Conservation (phyloP, 1,140 invertebrate species). For the Holotrichia oblita region DNA sequence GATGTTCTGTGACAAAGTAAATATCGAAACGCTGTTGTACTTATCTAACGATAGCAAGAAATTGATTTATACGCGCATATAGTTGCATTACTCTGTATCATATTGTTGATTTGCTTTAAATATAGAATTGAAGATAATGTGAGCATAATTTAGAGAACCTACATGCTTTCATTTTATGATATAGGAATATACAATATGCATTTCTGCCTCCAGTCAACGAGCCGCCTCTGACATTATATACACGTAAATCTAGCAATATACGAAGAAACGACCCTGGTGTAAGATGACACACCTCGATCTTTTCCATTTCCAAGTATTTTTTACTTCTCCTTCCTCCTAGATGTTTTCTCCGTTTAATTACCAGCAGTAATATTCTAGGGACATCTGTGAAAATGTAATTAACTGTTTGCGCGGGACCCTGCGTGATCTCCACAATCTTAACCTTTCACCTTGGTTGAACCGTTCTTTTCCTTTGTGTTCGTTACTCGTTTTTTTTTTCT, state of each 20-base stretch:
- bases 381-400: conserved; percentile 34
- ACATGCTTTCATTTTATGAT: no score
- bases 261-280: neutral
- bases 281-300: conserved; percentile 34
- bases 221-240: neutral
- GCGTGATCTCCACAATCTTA: conserved; percentile 32
- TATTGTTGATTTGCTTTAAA: no score
- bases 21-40: no score
- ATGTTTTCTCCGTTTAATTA: conserved; percentile 32
- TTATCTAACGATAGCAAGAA: no score
- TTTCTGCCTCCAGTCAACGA: no score
- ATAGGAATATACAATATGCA: no score
- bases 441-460: conserved; percentile 11
- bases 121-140: no score
- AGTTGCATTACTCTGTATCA: no score
- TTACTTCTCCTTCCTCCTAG: conserved; percentile 20
- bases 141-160: no score
- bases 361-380: conserved; percentile 28
- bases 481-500: neutral
- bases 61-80: no score
- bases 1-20: no score
- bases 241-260: neutral
- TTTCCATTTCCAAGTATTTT: conserved; percentile 35
- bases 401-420: conserved; percentile 19
- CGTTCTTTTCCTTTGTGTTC: conserved; percentile 22